Conservation (phyloP, 2,888 invertebrate genomes). For the Tricholauxania praeusta region DNA sequence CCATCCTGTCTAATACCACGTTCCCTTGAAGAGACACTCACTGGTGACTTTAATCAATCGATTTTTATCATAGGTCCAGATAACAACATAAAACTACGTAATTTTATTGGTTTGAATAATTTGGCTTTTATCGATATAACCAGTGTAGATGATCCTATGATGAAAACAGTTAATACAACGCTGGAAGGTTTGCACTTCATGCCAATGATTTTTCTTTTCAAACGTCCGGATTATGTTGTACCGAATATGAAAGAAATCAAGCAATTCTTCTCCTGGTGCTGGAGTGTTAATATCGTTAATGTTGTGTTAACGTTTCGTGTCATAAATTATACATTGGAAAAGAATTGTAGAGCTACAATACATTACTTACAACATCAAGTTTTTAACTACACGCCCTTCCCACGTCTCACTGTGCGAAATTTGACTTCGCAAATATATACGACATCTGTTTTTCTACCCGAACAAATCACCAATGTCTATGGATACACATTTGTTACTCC, state of each 20-base stretch:
- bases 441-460: constrained; percentile 20
- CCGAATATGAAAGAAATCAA: not conserved
- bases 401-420: constrained; percentile 14
- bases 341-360: not conserved
- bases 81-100: not conserved
- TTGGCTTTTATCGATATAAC: constrained; percentile 30
- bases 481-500: constrained; percentile 33
- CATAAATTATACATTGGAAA: not conserved
- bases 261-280: constrained; percentile 29
- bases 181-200: constrained; percentile 24
- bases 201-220: constrained; percentile 33
- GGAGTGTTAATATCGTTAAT: constrained; percentile 19
- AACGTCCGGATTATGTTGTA: not conserved
- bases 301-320: constrained; percentile 29
- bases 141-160: constrained; percentile 25
- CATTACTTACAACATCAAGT: constrained; percentile 7
- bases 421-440: not conserved
- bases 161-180: constrained; percentile 14
- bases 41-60: constrained; percentile 27
- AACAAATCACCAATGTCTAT: constrained; percentile 9
- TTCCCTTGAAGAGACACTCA: constrained; percentile 28
- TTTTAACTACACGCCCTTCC: constrained; percentile 36
- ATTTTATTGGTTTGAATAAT: constrained; percentile 28
- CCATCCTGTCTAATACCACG: not conserved
- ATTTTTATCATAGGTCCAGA: constrained; percentile 27